These are phyloP conservation scores for Creontiades dilutus DNA, from an alignment of 2,888 invertebrate species.

Conservation along the genomic window DNA sequence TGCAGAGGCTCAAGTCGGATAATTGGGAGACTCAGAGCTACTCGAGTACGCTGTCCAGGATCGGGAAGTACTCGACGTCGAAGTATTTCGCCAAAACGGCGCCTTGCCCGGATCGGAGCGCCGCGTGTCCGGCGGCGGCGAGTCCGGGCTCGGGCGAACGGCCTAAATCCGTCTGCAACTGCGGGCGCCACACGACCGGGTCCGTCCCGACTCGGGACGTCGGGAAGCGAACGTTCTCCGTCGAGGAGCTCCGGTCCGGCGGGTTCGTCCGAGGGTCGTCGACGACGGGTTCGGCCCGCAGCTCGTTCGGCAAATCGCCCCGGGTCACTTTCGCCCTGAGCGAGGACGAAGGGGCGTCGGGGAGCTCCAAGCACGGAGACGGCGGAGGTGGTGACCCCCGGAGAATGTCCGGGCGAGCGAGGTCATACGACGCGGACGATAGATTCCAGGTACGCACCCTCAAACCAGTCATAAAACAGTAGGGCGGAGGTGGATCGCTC, in stretches of 20 bases:
- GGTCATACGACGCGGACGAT: conserved; percentile 72
- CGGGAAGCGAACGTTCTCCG: conserved; percentile 76
- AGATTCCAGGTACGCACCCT: conserved; percentile 67
- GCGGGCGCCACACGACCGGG: conserved; percentile 75
- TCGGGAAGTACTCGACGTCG: conserved; percentile 75
- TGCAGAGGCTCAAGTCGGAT: conserved; percentile 75
- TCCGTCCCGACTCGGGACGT: conserved; percentile 72
- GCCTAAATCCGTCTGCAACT: conserved; percentile 75
- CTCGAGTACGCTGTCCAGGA: conserved; percentile 75
- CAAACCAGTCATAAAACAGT: conserved; percentile 45
- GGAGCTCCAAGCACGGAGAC: not conserved
- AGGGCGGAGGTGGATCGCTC: conserved; percentile 64
- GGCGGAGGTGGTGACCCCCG: conserved; percentile 26
- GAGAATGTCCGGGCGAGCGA: conserved; percentile 62
- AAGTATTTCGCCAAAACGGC: conserved; percentile 75
- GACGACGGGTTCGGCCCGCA: conserved; percentile 75
- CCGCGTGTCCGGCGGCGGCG: conserved; percentile 63
- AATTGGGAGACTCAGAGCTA: conserved; percentile 74
- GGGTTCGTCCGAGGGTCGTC: conserved; percentile 72
- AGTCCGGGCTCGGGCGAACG: conserved; percentile 25
- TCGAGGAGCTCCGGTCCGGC: conserved; percentile 76
- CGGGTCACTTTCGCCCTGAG: conserved; percentile 77
- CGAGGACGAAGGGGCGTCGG: conserved; percentile 75
- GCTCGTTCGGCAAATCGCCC: conserved; percentile 77
- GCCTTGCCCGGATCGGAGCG: conserved; percentile 35